phyloP scores from a whole-genome alignment of 2,797 vertebrate species.

The Emys orbicularis region DNA sequence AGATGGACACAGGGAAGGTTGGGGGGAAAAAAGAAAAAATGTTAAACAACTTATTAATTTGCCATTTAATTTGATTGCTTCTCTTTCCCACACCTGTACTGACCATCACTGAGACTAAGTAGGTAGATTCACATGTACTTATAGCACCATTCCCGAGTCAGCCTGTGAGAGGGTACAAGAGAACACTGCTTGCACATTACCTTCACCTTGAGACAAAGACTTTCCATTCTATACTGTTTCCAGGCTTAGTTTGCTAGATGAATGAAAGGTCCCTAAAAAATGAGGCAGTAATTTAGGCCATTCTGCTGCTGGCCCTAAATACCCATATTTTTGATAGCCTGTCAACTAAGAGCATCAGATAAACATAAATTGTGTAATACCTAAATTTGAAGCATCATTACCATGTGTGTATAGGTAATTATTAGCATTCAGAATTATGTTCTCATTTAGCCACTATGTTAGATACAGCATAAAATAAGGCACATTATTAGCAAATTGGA shows the following conservation, averaged over 20 bases:
- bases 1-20: background rate
- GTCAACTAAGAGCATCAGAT: background rate
- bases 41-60: background rate
- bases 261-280: background rate
- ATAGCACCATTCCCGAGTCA: background rate
- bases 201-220: background rate
- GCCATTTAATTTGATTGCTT: background rate
- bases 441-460: slow-evolving; percentile 32
- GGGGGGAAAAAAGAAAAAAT: background rate
- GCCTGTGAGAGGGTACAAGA: background rate
- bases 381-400: slow-evolving; percentile 1
- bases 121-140: background rate
- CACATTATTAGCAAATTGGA: background rate
- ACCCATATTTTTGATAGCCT: background rate
- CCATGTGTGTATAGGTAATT: background rate
- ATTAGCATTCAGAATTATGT: background rate
- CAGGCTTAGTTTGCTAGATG: slow-evolving; percentile 2
- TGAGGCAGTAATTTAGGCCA: background rate
- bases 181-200: background rate
- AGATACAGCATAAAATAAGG: background rate
- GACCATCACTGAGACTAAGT: background rate
- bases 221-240: background rate
- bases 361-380: background rate
- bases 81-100: background rate
- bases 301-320: background rate